Evolutionary conservation across 2,888 invertebrate species (phyloP).

Genomic region (Elysia crispata): DNA sequence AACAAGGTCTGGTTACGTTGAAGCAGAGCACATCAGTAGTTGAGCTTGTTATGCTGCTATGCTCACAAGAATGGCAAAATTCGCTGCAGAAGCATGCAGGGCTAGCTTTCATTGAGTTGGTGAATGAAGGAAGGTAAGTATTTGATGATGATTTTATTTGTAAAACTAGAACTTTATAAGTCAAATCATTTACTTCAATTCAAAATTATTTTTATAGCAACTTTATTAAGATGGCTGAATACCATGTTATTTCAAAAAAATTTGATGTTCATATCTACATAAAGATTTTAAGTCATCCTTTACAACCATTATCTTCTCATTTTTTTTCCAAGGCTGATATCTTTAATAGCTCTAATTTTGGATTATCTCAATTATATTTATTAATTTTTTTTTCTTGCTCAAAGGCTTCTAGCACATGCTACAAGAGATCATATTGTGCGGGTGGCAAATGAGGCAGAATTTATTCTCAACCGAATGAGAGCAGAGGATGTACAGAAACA

Average conservation of each 20-base stretch:
- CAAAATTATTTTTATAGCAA: too few relatives aligned
- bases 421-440: constrained; percentile 99
- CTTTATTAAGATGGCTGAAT: too few relatives aligned
- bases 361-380: too few relatives aligned
- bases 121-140: constrained; percentile 92
- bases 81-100: constrained; percentile 99
- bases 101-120: constrained; percentile 98
- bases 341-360: too few relatives aligned
- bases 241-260: too few relatives aligned
- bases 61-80: constrained; percentile 99
- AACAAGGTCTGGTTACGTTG: constrained; percentile 92
- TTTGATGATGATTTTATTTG: background rate
- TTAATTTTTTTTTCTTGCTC: background rate
- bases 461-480: constrained; percentile 97
- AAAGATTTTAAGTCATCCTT: too few relatives aligned
- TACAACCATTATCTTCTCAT: too few relatives aligned
- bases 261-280: too few relatives aligned
- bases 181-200: too few relatives aligned
- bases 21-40: constrained; percentile 98
- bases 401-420: constrained; percentile 94
- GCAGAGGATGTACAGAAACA: constrained; percentile 99
- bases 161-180: too few relatives aligned
- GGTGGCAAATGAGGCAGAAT: constrained; percentile 99
- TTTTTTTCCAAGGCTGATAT: too few relatives aligned
- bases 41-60: constrained; percentile 98